phyloP scores from a whole-genome alignment of 2,888 invertebrate genomes.

The Cyclophora albipunctata region DNA sequence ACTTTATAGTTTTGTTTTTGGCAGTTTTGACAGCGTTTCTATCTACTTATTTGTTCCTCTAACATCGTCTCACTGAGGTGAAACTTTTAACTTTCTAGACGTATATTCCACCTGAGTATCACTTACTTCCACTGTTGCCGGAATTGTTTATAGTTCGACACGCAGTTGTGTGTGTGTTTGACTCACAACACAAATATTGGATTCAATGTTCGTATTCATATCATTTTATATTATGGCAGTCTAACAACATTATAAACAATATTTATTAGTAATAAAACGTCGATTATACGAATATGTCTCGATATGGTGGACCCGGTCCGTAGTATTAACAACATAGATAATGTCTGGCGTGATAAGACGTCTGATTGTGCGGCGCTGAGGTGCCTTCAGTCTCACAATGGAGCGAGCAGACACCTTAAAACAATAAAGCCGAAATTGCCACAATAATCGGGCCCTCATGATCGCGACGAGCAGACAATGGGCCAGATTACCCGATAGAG shows the following conservation, averaged over 20 bases:
- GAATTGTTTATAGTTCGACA: conserved; percentile 43
- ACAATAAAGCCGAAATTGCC: conserved; percentile 71
- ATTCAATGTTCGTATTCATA: neutral
- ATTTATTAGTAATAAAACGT: no score
- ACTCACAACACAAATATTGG: conserved; percentile 3
- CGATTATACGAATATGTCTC: neutral
- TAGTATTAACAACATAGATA: no score
- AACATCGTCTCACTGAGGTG: conserved; percentile 59
- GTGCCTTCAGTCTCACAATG: conserved; percentile 42
- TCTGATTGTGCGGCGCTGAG: neutral
- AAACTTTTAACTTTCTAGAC: conserved; percentile 67
- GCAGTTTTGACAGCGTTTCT: conserved; percentile 72
- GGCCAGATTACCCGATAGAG: conserved; percentile 70
- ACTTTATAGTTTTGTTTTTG: conserved; percentile 77
- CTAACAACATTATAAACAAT: no score
- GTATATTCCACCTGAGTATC: conserved; percentile 58
- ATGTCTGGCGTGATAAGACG: no score
- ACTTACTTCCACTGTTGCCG: conserved; percentile 43
- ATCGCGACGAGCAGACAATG: conserved; percentile 69
- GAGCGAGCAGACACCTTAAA: conserved; percentile 60
- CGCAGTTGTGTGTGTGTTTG: no score
- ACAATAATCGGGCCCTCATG: conserved; percentile 70
- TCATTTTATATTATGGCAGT: no score
- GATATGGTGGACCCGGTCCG: neutral
- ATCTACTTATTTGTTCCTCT: conserved; percentile 72